phyloP scores from a whole-genome alignment of 1,140 invertebrate species.

The Euglossa dilemma region DNA sequence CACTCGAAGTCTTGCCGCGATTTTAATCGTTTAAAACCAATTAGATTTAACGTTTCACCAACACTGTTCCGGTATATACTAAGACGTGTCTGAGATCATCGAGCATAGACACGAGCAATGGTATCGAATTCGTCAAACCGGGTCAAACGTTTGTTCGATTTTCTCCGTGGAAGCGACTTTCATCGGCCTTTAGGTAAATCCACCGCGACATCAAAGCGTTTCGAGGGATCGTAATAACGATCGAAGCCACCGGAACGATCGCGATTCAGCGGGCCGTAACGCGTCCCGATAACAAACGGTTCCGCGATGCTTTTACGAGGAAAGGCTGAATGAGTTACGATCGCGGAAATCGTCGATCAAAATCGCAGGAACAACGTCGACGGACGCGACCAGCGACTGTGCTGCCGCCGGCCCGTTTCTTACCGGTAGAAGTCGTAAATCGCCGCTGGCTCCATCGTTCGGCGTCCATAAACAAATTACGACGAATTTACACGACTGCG shows the following conservation, averaged over 20 bases:
- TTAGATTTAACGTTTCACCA: no score
- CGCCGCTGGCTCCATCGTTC: constrained; percentile 8
- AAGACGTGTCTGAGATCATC: no score
- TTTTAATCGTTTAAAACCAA: no score
- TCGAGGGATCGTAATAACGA: not conserved
- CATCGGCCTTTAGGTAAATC: not conserved
- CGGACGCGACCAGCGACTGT: not conserved
- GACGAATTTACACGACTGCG: constrained; percentile 27
- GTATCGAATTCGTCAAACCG: not conserved
- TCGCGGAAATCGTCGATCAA: constrained; percentile 55
- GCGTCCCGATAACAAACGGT: constrained; percentile 20
- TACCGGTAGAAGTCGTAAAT: constrained; percentile 38
- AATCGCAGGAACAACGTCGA: constrained; percentile 34
- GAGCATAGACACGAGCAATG: no score
- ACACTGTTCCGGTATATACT: no score
- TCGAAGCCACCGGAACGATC: not conserved
- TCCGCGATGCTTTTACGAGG: constrained; percentile 9
- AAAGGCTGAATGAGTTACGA: constrained; percentile 32
- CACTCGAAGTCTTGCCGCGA: no score
- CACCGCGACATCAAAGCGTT: constrained; percentile 6
- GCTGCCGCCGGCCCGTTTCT: constrained; percentile 21
- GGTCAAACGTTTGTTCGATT: not conserved
- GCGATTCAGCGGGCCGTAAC: not conserved
- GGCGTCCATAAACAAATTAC: constrained; percentile 46
- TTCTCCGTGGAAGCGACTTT: not conserved